Evolutionary conservation across 2,888 invertebrate species (phyloP).

Genomic region (Bibio marci): DNA sequence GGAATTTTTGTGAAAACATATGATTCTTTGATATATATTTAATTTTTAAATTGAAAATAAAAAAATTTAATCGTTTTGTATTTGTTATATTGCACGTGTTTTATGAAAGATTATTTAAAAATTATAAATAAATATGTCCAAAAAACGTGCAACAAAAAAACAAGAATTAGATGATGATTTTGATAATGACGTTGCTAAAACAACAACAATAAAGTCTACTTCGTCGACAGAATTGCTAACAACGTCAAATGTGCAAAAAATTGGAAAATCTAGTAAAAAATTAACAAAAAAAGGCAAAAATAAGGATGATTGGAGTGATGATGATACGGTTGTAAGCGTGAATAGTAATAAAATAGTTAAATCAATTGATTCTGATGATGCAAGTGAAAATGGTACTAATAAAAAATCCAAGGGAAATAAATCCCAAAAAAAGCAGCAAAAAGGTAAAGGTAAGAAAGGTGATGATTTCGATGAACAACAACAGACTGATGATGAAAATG

Average conservation of each 20-base stretch:
- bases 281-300: conserved; percentile 30
- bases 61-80: too few relatives aligned
- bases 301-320: conserved; percentile 29
- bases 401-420: conserved; percentile 25
- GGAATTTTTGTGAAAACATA: too few relatives aligned
- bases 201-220: conserved; percentile 10
- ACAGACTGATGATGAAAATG: conserved; percentile 26
- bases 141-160: conserved; percentile 40
- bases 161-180: conserved; percentile 36
- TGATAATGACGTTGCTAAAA: conserved; percentile 25
- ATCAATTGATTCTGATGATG: conserved; percentile 10
- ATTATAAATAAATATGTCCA: conserved; percentile 35
- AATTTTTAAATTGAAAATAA: too few relatives aligned
- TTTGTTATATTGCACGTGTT: too few relatives aligned
- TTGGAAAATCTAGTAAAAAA: conserved; percentile 24
- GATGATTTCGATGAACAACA: conserved; percentile 18
- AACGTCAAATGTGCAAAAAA: conserved; percentile 27
- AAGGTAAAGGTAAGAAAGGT: conserved; percentile 33
- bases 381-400: conserved; percentile 20
- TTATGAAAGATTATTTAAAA: too few relatives aligned
- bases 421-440: conserved; percentile 30
- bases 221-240: too few relatives aligned
- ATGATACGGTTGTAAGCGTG: conserved; percentile 19
- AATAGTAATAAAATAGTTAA: conserved; percentile 8
- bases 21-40: too few relatives aligned